Evolutionary conservation across 2,888 invertebrate genomes (phyloP).

Genomic region (Aporophyla nigra): DNA sequence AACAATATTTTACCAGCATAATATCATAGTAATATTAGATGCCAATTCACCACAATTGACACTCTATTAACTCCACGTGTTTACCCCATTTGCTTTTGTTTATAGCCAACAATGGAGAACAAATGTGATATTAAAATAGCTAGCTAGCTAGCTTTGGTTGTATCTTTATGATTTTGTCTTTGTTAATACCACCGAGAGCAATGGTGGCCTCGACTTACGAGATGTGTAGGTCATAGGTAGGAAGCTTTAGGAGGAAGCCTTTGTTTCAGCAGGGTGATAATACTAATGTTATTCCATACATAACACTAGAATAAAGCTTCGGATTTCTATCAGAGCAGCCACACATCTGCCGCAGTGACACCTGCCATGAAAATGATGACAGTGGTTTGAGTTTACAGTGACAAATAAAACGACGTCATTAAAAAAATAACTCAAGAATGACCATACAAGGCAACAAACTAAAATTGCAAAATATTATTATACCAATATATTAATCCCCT

Average conservation of each 20-base stretch:
- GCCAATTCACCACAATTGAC: conserved; percentile 27
- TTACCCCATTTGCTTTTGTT: conserved; percentile 45
- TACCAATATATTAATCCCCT: too few relatives aligned
- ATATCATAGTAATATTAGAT: conserved; percentile 14
- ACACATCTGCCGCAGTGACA: too few relatives aligned
- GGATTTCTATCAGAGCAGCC: too few relatives aligned
- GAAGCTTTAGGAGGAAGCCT: too few relatives aligned
- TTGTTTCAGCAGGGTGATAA: too few relatives aligned
- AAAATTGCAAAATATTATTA: not conserved
- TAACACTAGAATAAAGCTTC: not conserved
- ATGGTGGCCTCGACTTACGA: too few relatives aligned
- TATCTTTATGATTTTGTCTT: conserved; percentile 9
- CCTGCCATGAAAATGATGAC: too few relatives aligned
- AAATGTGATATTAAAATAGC: conserved; percentile 9
- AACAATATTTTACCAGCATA: conserved; percentile 3
- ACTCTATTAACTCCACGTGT: conserved; percentile 37
- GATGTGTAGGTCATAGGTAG: too few relatives aligned
- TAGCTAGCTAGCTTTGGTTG: not conserved
- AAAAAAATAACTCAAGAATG: not conserved
- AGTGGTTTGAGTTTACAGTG: too few relatives aligned
- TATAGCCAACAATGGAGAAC: conserved; percentile 28
- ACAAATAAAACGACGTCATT: too few relatives aligned
- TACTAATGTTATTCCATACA: not conserved
- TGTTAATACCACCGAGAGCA: not conserved
- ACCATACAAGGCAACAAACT: not conserved